Conservation (phyloP, 2,113 vertebrate genomes). For the Pipra filicauda region DNA sequence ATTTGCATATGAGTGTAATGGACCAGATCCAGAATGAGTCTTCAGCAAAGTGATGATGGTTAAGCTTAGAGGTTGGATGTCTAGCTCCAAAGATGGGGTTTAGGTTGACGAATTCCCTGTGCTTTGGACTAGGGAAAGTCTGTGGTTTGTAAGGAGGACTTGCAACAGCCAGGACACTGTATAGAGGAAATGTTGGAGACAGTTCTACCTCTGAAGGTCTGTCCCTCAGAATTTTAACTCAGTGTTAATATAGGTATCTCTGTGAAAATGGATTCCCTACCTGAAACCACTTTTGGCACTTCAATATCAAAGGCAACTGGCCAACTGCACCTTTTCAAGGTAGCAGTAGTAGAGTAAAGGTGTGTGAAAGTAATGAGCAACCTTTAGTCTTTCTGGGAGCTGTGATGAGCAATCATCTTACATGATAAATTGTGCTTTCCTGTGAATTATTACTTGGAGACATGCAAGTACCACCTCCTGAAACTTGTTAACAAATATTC, state of each 20-base stretch:
- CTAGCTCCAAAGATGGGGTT: not conserved
- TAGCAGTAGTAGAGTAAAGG: not conserved
- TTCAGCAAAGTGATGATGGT: not conserved
- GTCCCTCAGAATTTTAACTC: not conserved
- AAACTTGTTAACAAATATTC: not conserved
- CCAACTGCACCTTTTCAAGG: not conserved
- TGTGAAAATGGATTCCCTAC: not conserved
- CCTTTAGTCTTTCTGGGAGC: not conserved
- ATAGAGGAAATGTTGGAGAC: not conserved
- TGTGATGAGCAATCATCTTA: not conserved
- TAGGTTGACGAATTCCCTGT: not conserved
- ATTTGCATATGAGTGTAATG: not conserved
- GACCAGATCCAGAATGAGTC: not conserved
- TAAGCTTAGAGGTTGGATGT: not conserved
- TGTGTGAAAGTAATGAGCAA: not conserved
- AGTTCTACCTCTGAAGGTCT: not conserved
- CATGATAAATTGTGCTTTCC: not conserved
- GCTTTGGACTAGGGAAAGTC: not conserved
- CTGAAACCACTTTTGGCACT: not conserved
- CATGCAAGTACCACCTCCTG: not conserved
- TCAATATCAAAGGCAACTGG: not conserved
- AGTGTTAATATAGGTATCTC: not conserved
- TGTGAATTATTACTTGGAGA: not conserved
- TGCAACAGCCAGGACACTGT: not conserved
- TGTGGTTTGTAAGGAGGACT: not conserved